These are phyloP conservation scores for Poecilus cupreus DNA, from an alignment of 2,888 invertebrate species.

Conservation along the genomic window DNA sequence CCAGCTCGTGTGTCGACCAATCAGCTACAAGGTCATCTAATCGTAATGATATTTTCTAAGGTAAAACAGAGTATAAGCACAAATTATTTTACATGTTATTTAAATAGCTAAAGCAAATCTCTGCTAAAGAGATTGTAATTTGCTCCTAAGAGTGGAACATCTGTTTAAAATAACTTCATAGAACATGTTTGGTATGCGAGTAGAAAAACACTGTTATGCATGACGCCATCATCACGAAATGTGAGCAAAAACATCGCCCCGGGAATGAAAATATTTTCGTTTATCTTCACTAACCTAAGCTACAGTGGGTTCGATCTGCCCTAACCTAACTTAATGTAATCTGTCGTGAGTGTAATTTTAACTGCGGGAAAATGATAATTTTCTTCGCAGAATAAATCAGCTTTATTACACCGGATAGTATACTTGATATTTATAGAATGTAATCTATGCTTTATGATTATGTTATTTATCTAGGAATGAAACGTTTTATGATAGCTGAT, in stretches of 20 bases:
- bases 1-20: too few species aligned
- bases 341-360: background rate
- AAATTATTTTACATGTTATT: background rate
- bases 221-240: background rate
- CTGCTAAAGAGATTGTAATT: too few species aligned
- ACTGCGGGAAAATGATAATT: constrained; percentile 7
- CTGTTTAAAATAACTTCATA: too few species aligned
- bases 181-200: background rate
- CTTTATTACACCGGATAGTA: background rate
- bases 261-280: constrained; percentile 27
- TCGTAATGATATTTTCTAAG: too few species aligned
- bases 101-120: too few species aligned
- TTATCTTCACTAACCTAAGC: constrained; percentile 22
- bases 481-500: background rate
- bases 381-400: background rate
- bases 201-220: background rate
- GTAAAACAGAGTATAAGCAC: background rate
- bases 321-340: constrained; percentile 33
- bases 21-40: too few species aligned
- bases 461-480: constrained; percentile 7
- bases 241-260: constrained; percentile 9
- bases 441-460: constrained; percentile 8
- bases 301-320: constrained; percentile 10
- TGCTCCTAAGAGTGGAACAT: too few species aligned
- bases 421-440: constrained; percentile 23